Evolutionary conservation across 2,113 vertebrate species (phyloP).

Genomic region (Etheostoma spectabile): DNA sequence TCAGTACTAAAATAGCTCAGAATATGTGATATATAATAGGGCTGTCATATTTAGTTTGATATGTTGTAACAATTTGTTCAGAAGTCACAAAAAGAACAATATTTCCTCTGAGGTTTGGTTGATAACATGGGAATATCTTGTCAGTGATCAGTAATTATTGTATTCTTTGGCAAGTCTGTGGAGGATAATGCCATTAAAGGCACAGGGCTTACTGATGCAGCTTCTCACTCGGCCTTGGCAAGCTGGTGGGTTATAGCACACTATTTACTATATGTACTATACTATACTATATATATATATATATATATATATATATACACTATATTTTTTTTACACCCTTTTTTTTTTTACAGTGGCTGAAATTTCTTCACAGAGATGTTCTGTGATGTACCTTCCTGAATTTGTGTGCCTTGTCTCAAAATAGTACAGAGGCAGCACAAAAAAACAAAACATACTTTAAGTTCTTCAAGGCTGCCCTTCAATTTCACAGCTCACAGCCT

Average conservation of each 20-base stretch:
- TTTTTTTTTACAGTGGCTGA: slow-evolving; percentile 5
- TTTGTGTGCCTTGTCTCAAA: slow-evolving; percentile 65
- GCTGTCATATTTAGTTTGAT: not conserved
- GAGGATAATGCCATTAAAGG: not conserved
- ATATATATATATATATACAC: too few relatives aligned
- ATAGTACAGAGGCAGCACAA: slow-evolving; percentile 64
- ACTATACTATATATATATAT: too few relatives aligned
- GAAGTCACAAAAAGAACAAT: not conserved
- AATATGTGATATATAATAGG: not conserved
- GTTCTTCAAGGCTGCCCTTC: not conserved
- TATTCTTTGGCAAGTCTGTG: not conserved
- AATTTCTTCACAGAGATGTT: slow-evolving; percentile 47
- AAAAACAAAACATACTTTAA: slow-evolving; percentile 12
- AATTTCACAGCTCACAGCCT: not conserved
- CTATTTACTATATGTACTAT: too few relatives aligned
- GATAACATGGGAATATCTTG: not conserved
- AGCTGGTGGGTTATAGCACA: not conserved
- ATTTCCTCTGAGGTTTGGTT: not conserved
- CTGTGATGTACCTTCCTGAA: slow-evolving; percentile 65
- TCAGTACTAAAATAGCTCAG: not conserved
- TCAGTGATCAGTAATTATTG: not conserved
- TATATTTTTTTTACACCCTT: too few relatives aligned
- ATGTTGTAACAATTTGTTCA: not conserved
- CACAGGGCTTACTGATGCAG: not conserved
- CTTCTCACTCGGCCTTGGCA: not conserved